Percentiles rank a stretch among this genome's conserved stretches.
These are phyloP conservation scores for Brachyptera putata DNA, from an alignment of 2,888 invertebrate genomes.

Conservation along the genomic window DNA sequence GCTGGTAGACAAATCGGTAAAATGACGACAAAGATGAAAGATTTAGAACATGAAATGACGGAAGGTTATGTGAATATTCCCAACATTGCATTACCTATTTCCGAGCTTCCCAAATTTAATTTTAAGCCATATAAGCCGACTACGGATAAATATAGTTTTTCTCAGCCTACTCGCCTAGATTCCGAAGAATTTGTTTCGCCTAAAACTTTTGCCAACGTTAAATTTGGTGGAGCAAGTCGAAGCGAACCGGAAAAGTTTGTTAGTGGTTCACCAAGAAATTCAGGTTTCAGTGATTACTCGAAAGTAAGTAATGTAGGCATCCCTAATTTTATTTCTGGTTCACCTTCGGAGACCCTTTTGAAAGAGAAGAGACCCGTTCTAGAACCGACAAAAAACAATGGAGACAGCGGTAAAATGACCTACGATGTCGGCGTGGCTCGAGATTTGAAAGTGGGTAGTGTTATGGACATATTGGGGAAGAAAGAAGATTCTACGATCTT, in stretches of 20 bases:
- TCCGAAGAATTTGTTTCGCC: not conserved
- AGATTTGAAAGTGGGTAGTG: constrained; percentile 44
- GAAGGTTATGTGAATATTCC: constrained; percentile 39
- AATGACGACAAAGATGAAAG: constrained; percentile 27
- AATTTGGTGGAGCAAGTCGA: constrained; percentile 28
- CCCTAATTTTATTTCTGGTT: constrained; percentile 38
- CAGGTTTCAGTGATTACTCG: not conserved
- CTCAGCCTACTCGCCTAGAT: not conserved
- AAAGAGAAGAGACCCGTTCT: too few relatives aligned
- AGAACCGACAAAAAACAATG: too few relatives aligned
- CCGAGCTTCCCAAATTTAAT: constrained; percentile 55
- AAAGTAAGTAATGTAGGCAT: not conserved
- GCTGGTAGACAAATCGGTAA: constrained; percentile 23
- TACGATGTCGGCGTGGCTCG: not conserved
- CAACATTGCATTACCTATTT: constrained; percentile 50
- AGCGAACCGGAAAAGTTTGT: constrained; percentile 9
- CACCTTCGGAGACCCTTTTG: constrained; percentile 23
- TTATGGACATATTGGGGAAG: constrained; percentile 45
- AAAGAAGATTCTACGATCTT: not conserved
- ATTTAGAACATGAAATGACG: constrained; percentile 26
- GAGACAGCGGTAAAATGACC: too few relatives aligned
- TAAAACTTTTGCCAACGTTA: not conserved
- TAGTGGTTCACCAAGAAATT: not conserved
- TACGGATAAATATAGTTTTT: not conserved
- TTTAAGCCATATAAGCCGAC: constrained; percentile 51